Conservation (phyloP, 2,113 vertebrate genomes). For the Dendrocopos noguchii region DNA sequence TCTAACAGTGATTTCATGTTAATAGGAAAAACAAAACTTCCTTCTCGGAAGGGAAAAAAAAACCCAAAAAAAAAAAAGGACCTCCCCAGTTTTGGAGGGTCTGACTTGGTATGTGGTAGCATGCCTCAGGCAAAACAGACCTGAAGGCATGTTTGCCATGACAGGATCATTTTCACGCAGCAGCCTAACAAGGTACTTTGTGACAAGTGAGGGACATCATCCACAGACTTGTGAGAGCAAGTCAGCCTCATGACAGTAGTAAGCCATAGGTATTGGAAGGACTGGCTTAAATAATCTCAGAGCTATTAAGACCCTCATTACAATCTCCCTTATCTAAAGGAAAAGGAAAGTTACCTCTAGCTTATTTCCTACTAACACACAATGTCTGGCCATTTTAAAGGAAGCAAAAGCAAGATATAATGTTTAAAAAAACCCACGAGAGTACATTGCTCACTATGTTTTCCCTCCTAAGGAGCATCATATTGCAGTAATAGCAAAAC, state of each 20-base stretch:
- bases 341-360: not conserved
- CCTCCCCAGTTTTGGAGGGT: conserved; percentile 4
- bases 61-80: not conserved
- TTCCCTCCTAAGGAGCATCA: not conserved
- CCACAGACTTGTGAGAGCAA: not conserved
- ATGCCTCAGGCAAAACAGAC: not conserved
- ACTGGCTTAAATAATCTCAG: not conserved
- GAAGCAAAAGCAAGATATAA: not conserved
- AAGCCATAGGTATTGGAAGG: not conserved
- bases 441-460: not conserved
- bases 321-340: not conserved
- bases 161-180: not conserved
- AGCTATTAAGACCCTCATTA: not conserved
- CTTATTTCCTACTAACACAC: not conserved
- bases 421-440: fast-evolving
- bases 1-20: not conserved
- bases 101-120: not conserved
- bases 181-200: not conserved
- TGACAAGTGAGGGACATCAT: not conserved
- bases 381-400: not conserved
- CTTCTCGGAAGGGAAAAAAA: not conserved
- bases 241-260: not conserved
- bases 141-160: not conserved
- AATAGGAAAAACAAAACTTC: conserved; percentile 30
- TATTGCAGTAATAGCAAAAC: not conserved